Evolutionary conservation across 2,888 invertebrate species (phyloP), one percentile per base, ranked within the genome.

Genomic region (Nymphalis polychloros): DNA sequence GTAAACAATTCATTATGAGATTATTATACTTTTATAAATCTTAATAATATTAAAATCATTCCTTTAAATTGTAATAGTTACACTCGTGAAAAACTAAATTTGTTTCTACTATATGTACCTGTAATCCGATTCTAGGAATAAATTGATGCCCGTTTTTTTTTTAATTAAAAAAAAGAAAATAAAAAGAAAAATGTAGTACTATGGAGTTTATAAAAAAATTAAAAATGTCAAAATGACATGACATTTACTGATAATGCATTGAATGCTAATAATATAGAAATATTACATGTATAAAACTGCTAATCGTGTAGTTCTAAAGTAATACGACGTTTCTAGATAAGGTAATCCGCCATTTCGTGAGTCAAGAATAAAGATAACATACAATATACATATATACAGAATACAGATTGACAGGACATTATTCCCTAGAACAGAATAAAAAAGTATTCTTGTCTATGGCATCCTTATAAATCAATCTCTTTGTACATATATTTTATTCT

Each of bases 131-230:
- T 41, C 27, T 57, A 52, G 79, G 78, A 82, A 87, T 81, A 86
- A 84, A 85, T 84, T 78, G 84, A 83, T 85, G 83, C 84, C 88
- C 89, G 87, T 88, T 89, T 91, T 90, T 89, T 88, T 82, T 77
- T 81, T 80, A 81, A 81, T 87, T 41, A 31, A 55, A 55, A 88
- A 87, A 88, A 85, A 86, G 84, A 78, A 82, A 81, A 73, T 72
- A 77, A 80, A 84, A 84, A 79, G 79, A 72, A 79, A 81, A 84
- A 84, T 83, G 78, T 76, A 78, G 83, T 84, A 83, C 82, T 80
- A 84, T 79, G 82, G 80, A 75, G 77, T 77, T 79, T 80, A 77
- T 72, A 69, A 78, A 83, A 55, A 55, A 78, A 83, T 62, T 61
- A 57, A 79, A 79, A 78, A 79, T 80, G 86, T 84, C 85, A 86